These are phyloP conservation scores for Belgica antarctica DNA, from an alignment of 2,888 invertebrate genomes.

Conservation along the genomic window DNA sequence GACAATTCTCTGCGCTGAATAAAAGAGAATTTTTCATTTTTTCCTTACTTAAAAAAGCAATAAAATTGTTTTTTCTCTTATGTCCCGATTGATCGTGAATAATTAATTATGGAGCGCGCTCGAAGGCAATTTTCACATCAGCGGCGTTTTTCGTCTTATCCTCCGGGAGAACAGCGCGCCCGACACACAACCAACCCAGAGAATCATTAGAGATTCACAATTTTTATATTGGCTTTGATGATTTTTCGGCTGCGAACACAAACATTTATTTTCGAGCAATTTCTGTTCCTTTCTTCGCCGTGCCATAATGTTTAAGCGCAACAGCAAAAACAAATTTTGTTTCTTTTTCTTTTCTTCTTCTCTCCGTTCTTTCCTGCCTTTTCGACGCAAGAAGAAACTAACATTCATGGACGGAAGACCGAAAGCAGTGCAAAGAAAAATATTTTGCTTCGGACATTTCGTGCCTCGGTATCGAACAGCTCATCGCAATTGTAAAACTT, in stretches of 20 bases:
- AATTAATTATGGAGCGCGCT: constrained; percentile 37
- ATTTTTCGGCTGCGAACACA: not conserved
- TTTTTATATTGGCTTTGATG: constrained; percentile 11
- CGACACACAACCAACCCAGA: not conserved
- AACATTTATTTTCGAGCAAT: not conserved
- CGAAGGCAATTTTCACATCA: not conserved
- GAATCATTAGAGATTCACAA: constrained; percentile 12
- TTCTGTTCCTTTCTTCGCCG: not conserved
- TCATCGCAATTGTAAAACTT: not conserved
- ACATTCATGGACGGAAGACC: not conserved
- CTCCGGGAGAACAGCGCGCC: not conserved
- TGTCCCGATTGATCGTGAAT: constrained; percentile 14
- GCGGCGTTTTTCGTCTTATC: constrained; percentile 27
- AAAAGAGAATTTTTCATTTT: constrained; percentile 13
- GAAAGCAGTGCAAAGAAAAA: not conserved
- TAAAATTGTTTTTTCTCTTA: constrained; percentile 13
- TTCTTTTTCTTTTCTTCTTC: not conserved
- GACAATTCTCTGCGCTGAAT: constrained; percentile 32
- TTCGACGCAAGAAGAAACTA: not conserved
- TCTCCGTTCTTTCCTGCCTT: no score
- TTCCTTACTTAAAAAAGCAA: constrained; percentile 13
- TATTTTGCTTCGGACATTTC: no score
- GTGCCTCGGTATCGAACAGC: not conserved
- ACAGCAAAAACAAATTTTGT: constrained; percentile 6
- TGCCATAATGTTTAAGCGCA: constrained; percentile 1